These are phyloP conservation scores for Spisula subtruncata DNA, from an alignment of 2,888 invertebrate genomes.

Conservation along the genomic window DNA sequence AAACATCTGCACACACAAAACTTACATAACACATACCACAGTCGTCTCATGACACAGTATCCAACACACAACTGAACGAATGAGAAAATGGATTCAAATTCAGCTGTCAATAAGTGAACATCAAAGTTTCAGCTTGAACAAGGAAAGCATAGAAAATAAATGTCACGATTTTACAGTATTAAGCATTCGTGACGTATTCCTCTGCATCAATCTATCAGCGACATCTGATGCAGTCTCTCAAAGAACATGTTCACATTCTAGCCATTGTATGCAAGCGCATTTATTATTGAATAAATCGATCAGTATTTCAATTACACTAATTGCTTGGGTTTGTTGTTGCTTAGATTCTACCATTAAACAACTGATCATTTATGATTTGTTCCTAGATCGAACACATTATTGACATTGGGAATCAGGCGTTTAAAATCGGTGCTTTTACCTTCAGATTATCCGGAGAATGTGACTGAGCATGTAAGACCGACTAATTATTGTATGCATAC, in stretches of 20 bases:
- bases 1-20: too few relatives aligned
- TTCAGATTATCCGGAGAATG: too few relatives aligned
- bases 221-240: background rate
- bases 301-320: conserved; percentile 41
- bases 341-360: conserved; percentile 9
- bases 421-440: too few relatives aligned
- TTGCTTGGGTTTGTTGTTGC: conserved; percentile 2
- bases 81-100: too few relatives aligned
- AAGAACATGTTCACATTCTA: conserved; percentile 1
- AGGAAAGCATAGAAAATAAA: too few relatives aligned
- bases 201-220: background rate
- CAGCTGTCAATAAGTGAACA: too few relatives aligned
- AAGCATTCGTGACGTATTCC: background rate
- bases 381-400: conserved; percentile 10
- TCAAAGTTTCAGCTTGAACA: too few relatives aligned
- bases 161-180: background rate
- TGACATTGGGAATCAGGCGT: background rate
- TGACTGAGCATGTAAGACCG: too few relatives aligned
- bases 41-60: too few relatives aligned
- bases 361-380: conserved; percentile 15
- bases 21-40: too few relatives aligned
- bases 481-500: too few relatives aligned
- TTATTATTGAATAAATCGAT: conserved; percentile 41
- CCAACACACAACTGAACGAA: too few relatives aligned
- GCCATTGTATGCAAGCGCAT: background rate